Evolutionary conservation across 2,113 vertebrate species (phyloP).

Genomic region (Lasiurus cinereus): DNA sequence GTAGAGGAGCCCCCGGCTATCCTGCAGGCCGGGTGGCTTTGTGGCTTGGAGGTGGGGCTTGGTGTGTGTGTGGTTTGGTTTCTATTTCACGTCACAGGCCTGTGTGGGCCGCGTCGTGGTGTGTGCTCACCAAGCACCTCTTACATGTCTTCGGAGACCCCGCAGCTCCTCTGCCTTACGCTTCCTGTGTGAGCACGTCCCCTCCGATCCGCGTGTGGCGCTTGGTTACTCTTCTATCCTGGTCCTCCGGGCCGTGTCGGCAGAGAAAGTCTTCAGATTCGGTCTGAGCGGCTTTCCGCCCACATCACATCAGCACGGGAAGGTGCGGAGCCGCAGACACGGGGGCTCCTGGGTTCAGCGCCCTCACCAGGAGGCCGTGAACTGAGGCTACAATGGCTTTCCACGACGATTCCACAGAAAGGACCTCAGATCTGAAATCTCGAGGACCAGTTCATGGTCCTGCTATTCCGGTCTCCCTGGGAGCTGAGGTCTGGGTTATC

Average conservation of each 20-base stretch:
- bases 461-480: background rate
- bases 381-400: background rate
- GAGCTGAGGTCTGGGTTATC: background rate
- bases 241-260: background rate
- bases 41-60: rapidly evolving
- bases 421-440: background rate
- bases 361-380: rapidly evolving
- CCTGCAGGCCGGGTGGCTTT: too few relatives aligned
- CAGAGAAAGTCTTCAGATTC: background rate
- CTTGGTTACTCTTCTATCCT: background rate
- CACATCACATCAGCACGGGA: background rate
- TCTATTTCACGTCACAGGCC: background rate
- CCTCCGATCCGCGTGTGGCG: background rate
- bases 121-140: background rate
- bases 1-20: too few relatives aligned
- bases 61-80: rapidly evolving
- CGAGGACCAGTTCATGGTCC: background rate
- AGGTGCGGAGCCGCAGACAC: background rate
- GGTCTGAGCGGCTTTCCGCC: background rate
- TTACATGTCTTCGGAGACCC: background rate
- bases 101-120: background rate
- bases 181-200: background rate
- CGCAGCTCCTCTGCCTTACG: background rate
- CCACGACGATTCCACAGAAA: background rate
- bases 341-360: background rate